Base-by-base conservation (phyloP, 2,888 invertebrate genomes). In the Watsonalla binaria region DNA sequence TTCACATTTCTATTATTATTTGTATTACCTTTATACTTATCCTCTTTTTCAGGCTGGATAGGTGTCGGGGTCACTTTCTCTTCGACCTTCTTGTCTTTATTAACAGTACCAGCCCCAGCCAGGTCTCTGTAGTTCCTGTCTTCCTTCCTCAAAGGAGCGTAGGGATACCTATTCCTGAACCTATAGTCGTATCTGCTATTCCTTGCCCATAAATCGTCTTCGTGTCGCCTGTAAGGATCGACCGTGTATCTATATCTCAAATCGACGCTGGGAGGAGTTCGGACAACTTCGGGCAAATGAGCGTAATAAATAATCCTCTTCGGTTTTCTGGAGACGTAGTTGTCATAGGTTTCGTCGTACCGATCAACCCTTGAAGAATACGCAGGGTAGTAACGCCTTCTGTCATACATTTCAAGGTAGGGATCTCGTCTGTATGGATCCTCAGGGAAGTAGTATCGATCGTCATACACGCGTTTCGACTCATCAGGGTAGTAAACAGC, bases 291-390 rank as follows among this genome's bases (percentile, higher is more conserved):
- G 8, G 94, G 94, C 35, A 94, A 79, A 71, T 94, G 94, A 0
- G 94, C 94, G 63, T 94, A 94, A 70, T 94, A 94, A 54, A 94
- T 93, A 53, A 94, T 93, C 55, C 94, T 90, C 66, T 92, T 92
- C 6, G 92, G 92, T 68, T 92, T 92, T 52, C 89, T 77, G 4
- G 88, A 82, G 7, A 87, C 72, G 54, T 74, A 76, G 63, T 84
- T 87, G 59, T 90, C 88, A 53, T 86, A 84, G 4, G 68, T 65
- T 34, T 88, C 90, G 55, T 92, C 91, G 64, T 83, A 90, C 66
- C 88, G 78, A 54, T 90, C 90, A 2, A 85, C 70, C 65, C 83
- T 77, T 13, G 87, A 78, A 0, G 72, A 82, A 61, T 79, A 79
- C 45, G 72, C 78, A 6, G 80, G 82, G 56, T 66, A 80, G 67